Evolutionary conservation across 2,888 invertebrate genomes (phyloP), one percentile per base, ranked within the genome.

Genomic region (Philereme vetulata): DNA sequence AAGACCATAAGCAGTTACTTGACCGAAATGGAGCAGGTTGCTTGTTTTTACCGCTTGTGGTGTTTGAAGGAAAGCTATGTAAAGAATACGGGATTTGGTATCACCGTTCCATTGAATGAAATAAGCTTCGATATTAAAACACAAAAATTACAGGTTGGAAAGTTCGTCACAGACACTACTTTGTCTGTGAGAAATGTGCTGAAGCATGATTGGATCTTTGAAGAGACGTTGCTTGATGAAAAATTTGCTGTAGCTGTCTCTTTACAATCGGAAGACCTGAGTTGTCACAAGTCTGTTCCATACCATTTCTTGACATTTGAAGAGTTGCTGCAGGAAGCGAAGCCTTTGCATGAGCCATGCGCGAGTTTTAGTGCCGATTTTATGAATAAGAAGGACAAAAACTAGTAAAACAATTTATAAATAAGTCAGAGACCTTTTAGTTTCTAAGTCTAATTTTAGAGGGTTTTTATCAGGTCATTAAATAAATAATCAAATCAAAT

Each of bases 21-120:
- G 8, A 87, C 84, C 50, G 95, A 96, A 70, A 76, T 78, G 32
- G 93, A 95, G n/a, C 95, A 97, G 81, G 87, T 97, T 40, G 92
- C 93, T 10, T 95, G 95, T 77, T 99, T 98, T 86, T 98, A 96
- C 83, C 93, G 98, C 64, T 93, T 96, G 76, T 99, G 99, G 98
- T 96, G 97, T 73, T 90, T 99, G 51, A 99, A 99, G 86, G 98
- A 99, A 84, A 96, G 98, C 80, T 98, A 97, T 81, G 96, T 97
- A 0, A 99, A 99, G 88, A 98, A 98, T 66, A 93, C 95, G 56
- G 98, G 98, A 21, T 90, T 95, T 33, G 98, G 98, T 36, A 95
- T 99, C 55, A 95, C 95, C 0, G 91, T 96, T 65, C 95, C 96
- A 74, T 92, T 99, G 47, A 91, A 94, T 69, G 93, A 95, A 68